Evolutionary conservation across 1,140 invertebrate species (phyloP), one percentile per base, ranked within the genome.

Genomic region (Eriosoma lanigerum): DNA sequence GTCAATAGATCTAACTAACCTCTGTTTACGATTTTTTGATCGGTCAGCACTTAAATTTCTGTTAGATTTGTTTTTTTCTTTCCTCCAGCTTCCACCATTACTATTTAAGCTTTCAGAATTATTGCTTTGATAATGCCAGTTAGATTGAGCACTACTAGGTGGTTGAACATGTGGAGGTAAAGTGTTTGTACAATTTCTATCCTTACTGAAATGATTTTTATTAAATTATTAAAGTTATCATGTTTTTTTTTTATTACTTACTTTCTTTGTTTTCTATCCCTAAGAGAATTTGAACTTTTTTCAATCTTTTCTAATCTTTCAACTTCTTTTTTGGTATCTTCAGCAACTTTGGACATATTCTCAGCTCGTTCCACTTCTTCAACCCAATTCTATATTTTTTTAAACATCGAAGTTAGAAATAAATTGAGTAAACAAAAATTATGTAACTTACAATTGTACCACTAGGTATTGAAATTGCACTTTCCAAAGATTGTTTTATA

Each of bases 331-430:
- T 75, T 62, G 21, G 48, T 78, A 38, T 64, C 60, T 76, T 81
- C 81, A 58, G 58, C 58, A 21, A 62, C 50, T 76, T 81, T 75
- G 15, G 48, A 58, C 60, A 75, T 44, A 24, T 76, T 58, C 76
- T 81, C 70, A 24, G 58, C 81, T 66, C 81, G 58, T 68, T 81
- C 81, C 0, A 81, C 81, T 78, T 81, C 81, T 68, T 81, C 81
- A 29, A 48, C 81, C 81, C 81, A 81, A 70, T 81, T 81, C 81
- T 81, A 66, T 68, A 68, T 15, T 26, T 80, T 13, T 56, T 38
- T 0, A 72, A 72, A 10, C 56, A 58, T 13, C 19, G 58, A 66
- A 68, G 24, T 19, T 54, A 52, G 50, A 19, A n/a, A 44, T 58
- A 24, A 56, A 54, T 44, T 9, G 8, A 38, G 8, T 38, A 38